phyloP scores from a whole-genome alignment of 1,140 invertebrate species.

The Holcopasites calliopsidis region DNA sequence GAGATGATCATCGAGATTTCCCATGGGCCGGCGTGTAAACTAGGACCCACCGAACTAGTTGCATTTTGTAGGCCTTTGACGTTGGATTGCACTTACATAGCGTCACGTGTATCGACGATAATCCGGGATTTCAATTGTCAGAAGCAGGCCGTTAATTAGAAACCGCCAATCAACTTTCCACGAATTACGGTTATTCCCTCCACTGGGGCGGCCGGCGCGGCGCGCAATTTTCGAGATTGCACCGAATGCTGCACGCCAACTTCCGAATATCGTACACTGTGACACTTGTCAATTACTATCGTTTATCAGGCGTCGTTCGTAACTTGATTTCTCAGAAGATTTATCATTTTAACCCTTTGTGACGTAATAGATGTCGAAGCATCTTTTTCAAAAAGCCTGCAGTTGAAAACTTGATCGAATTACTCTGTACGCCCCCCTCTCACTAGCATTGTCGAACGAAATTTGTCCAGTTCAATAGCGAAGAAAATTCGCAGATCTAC shows the following conservation, averaged over 20 bases:
- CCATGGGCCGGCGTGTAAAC: slow-evolving; percentile 47
- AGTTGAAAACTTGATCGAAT: too few species aligned
- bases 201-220: too few species aligned
- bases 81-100: slow-evolving; percentile 17
- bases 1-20: slow-evolving; percentile 52
- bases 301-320: too few species aligned
- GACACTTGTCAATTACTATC: background rate
- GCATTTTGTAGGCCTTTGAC: slow-evolving; percentile 42
- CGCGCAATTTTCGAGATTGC: background rate
- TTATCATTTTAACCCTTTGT: too few species aligned
- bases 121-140: slow-evolving; percentile 6
- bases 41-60: slow-evolving; percentile 37
- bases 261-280: background rate
- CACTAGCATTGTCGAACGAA: too few species aligned
- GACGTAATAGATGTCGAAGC: too few species aligned
- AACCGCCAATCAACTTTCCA: slow-evolving; percentile 1
- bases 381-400: too few species aligned
- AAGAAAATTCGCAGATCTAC: too few species aligned
- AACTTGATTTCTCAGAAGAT: too few species aligned
- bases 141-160: slow-evolving; percentile 27
- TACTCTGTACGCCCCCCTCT: too few species aligned
- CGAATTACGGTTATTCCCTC: background rate
- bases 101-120: background rate
- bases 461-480: too few species aligned
- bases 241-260: background rate